These are phyloP conservation scores for Esox masquinongy DNA, from an alignment of 2,797 vertebrate species.

Conservation along the genomic window DNA sequence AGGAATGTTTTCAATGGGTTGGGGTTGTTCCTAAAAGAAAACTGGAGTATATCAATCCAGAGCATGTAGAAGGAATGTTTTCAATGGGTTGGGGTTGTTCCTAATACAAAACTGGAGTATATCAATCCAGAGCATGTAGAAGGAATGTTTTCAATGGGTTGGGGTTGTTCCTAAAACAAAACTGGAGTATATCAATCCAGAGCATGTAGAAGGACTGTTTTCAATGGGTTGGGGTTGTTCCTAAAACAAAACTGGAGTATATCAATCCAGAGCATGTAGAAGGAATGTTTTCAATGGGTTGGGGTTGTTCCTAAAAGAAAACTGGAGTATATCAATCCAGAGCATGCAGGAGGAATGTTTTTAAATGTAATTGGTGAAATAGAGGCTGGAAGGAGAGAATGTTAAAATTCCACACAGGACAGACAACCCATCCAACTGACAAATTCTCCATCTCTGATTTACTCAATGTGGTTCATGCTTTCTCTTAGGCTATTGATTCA, in stretches of 20 bases:
- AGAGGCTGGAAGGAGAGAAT: too few relatives aligned
- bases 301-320: background rate
- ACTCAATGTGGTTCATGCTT: background rate
- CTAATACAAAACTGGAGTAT: background rate
- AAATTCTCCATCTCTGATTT: background rate
- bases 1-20: background rate
- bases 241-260: background rate
- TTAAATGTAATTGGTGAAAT: too few relatives aligned
- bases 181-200: background rate
- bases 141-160: background rate
- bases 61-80: background rate
- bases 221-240: background rate
- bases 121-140: background rate
- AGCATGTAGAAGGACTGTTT: background rate
- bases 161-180: background rate
- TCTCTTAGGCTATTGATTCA: background rate
- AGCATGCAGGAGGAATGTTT: background rate
- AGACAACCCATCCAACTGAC: background rate
- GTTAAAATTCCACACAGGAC: background rate
- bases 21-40: background rate
- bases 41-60: background rate
- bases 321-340: background rate
- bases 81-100: background rate
- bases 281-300: background rate
- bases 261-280: background rate